A percentile compares a stretch with the other conserved stretches of the same genome.
Conservation (phyloP, 2,113 vertebrate species). For the Phrynocephalus versicolor region DNA sequence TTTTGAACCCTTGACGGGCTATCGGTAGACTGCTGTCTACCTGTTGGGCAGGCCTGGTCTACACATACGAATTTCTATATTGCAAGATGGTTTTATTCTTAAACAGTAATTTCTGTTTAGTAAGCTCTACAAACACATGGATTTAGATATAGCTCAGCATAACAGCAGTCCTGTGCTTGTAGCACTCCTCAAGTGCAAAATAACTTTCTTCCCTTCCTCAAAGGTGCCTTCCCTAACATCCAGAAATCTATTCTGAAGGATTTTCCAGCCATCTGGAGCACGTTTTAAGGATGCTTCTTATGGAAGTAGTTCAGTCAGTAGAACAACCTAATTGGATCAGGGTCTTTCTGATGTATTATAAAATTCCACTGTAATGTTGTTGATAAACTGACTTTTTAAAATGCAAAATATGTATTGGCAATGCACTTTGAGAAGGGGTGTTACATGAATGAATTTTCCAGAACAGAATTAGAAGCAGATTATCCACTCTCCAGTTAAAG, state of each 20-base stretch:
- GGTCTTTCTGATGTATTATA: constrained; percentile 28
- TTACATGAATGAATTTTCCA: not conserved
- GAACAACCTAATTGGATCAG: no score
- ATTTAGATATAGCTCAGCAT: constrained; percentile 20
- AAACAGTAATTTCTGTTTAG: constrained; percentile 68
- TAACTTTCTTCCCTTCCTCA: no score
- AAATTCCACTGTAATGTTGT: constrained; percentile 49
- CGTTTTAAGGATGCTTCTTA: no score
- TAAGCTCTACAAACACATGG: constrained; percentile 60
- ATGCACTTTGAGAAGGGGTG: not conserved
- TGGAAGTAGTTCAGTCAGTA: no score
- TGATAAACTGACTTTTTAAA: not conserved
- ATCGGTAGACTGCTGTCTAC: no score
- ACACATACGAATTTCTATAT: no score
- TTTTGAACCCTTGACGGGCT: no score
- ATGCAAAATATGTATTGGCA: not conserved
- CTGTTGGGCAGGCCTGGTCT: no score
- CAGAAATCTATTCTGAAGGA: no score
- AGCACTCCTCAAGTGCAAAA: no score
- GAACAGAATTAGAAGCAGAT: constrained; percentile 50
- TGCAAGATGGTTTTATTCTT: constrained; percentile 59
- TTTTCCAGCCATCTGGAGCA: no score
- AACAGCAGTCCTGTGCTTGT: not conserved
- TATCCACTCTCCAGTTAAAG: constrained; percentile 63
- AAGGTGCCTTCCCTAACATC: no score